These are phyloP conservation scores for Cyaniris semiargus DNA, from an alignment of 2,888 invertebrate species.

Conservation along the genomic window DNA sequence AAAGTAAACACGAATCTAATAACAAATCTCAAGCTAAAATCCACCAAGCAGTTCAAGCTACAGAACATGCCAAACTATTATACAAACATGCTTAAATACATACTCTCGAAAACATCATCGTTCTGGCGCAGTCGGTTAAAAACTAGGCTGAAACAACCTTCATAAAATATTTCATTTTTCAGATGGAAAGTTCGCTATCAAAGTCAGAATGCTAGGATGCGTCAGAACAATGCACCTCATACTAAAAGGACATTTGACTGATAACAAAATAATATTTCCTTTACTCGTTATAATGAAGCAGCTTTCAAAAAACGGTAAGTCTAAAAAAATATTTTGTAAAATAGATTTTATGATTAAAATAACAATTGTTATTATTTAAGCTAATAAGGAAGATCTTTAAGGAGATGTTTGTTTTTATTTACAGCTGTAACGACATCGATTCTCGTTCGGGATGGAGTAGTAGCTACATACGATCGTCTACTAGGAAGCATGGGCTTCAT, in stretches of 20 bases:
- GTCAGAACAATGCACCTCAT: conserved; percentile 82
- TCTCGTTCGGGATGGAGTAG: conserved; percentile 81
- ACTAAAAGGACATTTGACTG: conserved; percentile 80
- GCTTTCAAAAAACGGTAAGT: conserved; percentile 81
- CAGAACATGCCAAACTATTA: no score
- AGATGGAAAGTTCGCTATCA: conserved; percentile 84
- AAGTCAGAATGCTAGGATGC: conserved; percentile 82
- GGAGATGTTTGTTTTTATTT: conserved; percentile 42
- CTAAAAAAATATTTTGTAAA: background rate
- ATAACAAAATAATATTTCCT: conserved; percentile 80
- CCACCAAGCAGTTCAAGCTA: no score
- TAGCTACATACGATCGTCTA: conserved; percentile 81
- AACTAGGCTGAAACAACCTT: background rate
- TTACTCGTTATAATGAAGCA: conserved; percentile 81
- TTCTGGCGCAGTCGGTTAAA: background rate
- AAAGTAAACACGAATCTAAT: no score
- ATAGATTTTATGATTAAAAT: background rate
- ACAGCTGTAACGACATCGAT: conserved; percentile 70
- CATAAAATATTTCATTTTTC: conserved; percentile 47
- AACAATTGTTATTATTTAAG: background rate
- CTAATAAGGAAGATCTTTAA: background rate
- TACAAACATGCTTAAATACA: no score
- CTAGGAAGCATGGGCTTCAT: conserved; percentile 81
- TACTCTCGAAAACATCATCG: no score
- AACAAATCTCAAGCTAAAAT: no score